These are phyloP conservation scores for Amia ocellicauda DNA, from an alignment of 2,113 vertebrate genomes.

Conservation along the genomic window DNA sequence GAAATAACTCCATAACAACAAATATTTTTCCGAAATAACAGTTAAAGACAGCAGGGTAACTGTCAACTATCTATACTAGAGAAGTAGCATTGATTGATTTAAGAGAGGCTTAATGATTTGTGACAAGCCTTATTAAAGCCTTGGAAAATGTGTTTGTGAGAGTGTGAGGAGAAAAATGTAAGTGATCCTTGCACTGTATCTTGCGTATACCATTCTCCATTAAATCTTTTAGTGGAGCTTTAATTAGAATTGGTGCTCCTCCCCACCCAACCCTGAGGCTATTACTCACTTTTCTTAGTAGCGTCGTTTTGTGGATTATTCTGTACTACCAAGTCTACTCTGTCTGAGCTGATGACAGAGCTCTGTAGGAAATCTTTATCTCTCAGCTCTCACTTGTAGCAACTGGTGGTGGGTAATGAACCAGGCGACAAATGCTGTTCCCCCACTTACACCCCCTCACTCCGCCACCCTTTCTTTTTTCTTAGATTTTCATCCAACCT, in stretches of 20 bases:
- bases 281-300: constrained; percentile 47
- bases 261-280: constrained; percentile 47
- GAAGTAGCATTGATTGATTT: too few species aligned
- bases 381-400: constrained; percentile 66
- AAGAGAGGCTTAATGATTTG: too few species aligned
- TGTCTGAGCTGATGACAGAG: constrained; percentile 41
- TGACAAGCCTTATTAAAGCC: too few species aligned
- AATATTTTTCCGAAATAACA: too few species aligned
- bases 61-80: too few species aligned
- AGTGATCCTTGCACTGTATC: constrained; percentile 32
- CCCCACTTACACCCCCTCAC: constrained; percentile 52
- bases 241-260: constrained; percentile 49
- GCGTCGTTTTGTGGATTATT: constrained; percentile 54
- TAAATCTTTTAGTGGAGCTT: constrained; percentile 35
- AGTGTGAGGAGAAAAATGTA: constrained; percentile 33
- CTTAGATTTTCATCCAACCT: constrained; percentile 53
- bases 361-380: constrained; percentile 58
- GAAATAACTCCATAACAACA: too few species aligned
- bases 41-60: too few species aligned
- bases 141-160: constrained; percentile 31
- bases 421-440: constrained; percentile 56
- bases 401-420: constrained; percentile 65
- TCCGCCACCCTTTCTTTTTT: too few species aligned
- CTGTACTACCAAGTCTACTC: constrained; percentile 35
- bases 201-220: constrained; percentile 40